Base-by-base conservation (phyloP, 2,797 vertebrate genomes). In the Poeciliopsis gracilis region DNA sequence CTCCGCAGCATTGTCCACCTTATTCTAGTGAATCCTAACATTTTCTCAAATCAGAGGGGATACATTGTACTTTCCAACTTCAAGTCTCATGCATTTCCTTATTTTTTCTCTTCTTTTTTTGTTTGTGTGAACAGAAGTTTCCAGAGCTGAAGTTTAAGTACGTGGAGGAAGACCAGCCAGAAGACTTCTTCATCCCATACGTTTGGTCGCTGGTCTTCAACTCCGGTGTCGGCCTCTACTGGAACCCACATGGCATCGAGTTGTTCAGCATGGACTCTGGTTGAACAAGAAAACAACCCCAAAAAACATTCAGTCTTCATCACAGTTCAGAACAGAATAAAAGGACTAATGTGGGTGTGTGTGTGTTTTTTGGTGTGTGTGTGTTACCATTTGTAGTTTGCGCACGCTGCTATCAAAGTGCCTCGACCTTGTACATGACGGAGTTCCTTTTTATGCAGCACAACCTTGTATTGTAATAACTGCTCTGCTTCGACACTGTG, bases 61-160 rank as follows among this genome's bases (percentile, higher is more conserved):
- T 25, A 9, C 11, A 53, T 53, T 11, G 5, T 28, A 46, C 6
- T 46, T 38, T 72, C 23, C 23, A 36, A 33, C 49, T 4, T 28
- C 23, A 73, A 73, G 23, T 45, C 28, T 16, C 1, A 15, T 59
- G 13, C 13, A 46, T 55, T 28, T 8, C 53, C 28, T 47, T 70
- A 28, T 5, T 18, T 55, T 38, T 67, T 41, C 41, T 47, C 16
- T 81, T 46, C 76, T 16, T 75, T 70, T 77, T 80, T 33, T 77
- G 53, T 87, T 67, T 93, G 20, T 90, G 85, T 95, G 0, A 92
- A 87, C 91, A 99, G 98, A 99, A 99, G 84, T 99, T 99, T 90
- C 98, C 98, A 0, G 98, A 99, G 91, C 93, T 99, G 84, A 99
- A 99, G 91, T 99, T 99, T 82, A 99, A 98, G 84, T 99, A 99